A percentile compares a stretch with the other conserved stretches of the same genome.
Evolutionary conservation across 1,140 invertebrate genomes (phyloP).

Genomic region (Drosophila arizonae): DNA sequence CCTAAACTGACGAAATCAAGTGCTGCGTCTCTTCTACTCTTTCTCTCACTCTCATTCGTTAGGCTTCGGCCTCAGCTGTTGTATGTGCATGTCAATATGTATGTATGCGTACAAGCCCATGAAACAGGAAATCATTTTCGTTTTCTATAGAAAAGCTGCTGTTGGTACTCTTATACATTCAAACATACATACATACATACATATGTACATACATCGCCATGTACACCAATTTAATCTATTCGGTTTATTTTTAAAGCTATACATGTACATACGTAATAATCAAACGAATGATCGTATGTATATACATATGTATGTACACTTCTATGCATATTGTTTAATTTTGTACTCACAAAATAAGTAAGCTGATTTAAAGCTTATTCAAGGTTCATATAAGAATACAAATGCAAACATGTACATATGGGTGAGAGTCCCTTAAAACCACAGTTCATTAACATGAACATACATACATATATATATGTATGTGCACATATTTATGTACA

Average conservation of each 20-base stretch:
- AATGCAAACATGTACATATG: slow-evolving; percentile 10
- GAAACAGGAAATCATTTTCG: slow-evolving; percentile 67
- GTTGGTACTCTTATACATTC: slow-evolving; percentile 18
- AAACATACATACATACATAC: slow-evolving; percentile 44
- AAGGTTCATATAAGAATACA: slow-evolving; percentile 36
- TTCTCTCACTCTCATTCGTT: slow-evolving; percentile 7
- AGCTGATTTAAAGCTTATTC: slow-evolving; percentile 56
- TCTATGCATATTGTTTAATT: slow-evolving; percentile 33
- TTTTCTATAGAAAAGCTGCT: slow-evolving; percentile 58
- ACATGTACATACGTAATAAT: not conserved
- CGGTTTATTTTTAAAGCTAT: slow-evolving; percentile 17
- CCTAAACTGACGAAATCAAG: slow-evolving; percentile 24
- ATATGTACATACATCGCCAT: slow-evolving; percentile 10
- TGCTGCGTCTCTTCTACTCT: slow-evolving; percentile 9
- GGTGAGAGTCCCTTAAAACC: too few relatives aligned
- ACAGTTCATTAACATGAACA: not conserved
- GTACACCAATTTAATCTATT: slow-evolving; percentile 15
- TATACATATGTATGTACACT: slow-evolving; percentile 10
- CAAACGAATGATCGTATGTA: slow-evolving; percentile 26
- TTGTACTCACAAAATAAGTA: slow-evolving; percentile 41
- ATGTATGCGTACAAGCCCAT: not conserved
- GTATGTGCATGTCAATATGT: slow-evolving; percentile 2
- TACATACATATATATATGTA: not conserved
- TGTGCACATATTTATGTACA: not conserved
- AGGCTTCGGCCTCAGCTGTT: slow-evolving; percentile 10